phyloP scores from a whole-genome alignment of 2,797 vertebrate species.

The Malurus leucopterus region DNA sequence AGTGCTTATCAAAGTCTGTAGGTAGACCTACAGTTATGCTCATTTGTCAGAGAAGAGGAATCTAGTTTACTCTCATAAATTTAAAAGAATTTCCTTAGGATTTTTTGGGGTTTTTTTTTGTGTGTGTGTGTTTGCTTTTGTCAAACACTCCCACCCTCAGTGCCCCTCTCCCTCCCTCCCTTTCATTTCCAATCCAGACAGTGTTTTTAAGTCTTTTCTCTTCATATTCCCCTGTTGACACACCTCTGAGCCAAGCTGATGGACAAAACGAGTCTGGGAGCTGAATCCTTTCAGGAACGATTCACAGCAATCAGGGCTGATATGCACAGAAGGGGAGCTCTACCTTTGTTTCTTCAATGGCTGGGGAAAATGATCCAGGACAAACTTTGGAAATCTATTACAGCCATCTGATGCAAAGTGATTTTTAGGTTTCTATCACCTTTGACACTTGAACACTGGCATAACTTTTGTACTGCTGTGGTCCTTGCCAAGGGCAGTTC shows the following conservation, averaged over 20 bases:
- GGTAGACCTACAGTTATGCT: slow-evolving; percentile 19
- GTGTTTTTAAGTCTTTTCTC: slow-evolving; percentile 34
- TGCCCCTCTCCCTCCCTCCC: not conserved
- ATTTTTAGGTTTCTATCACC: slow-evolving; percentile 46
- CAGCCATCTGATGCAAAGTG: slow-evolving; percentile 19
- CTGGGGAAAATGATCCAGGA: slow-evolving; percentile 16
- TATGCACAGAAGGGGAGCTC: not conserved
- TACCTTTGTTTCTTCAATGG: slow-evolving; percentile 20
- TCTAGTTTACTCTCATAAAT: slow-evolving; percentile 48
- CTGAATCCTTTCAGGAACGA: slow-evolving; percentile 45
- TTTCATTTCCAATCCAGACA: slow-evolving; percentile 30
- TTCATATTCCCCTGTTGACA: slow-evolving; percentile 21
- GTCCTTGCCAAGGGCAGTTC: not conserved
- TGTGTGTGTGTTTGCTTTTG: not conserved
- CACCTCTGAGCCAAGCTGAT: slow-evolving; percentile 31
- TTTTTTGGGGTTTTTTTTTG: not conserved
- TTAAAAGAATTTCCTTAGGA: not conserved
- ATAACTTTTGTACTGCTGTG: slow-evolving; percentile 26
- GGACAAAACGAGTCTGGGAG: not conserved
- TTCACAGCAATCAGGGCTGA: slow-evolving; percentile 34
- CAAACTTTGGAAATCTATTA: slow-evolving; percentile 40
- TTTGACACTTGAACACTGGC: slow-evolving; percentile 5
- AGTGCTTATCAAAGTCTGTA: slow-evolving; percentile 67
- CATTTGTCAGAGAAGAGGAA: slow-evolving; percentile 53
- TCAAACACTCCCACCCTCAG: not conserved